Evolutionary conservation across 2,888 invertebrate genomes (phyloP).

Genomic region (Oxytorus armatus): DNA sequence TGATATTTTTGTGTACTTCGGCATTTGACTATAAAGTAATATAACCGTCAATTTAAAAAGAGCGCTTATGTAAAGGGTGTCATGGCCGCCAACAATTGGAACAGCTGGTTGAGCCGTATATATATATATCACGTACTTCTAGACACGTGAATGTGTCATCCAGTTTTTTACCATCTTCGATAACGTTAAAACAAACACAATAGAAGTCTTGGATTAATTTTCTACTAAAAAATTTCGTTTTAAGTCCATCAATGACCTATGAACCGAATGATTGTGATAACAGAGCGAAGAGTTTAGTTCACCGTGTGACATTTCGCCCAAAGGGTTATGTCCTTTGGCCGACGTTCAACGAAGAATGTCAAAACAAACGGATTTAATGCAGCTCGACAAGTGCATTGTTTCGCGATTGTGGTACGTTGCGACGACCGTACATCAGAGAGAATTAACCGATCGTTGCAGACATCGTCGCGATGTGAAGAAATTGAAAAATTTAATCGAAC

Average conservation of each 20-base stretch:
- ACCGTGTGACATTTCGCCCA: not conserved
- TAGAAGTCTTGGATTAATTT: not conserved
- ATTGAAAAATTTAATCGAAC: constrained; percentile 49
- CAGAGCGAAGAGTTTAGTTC: constrained; percentile 2
- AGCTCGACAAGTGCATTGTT: constrained; percentile 76
- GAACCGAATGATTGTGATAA: constrained; percentile 6
- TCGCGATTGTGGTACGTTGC: constrained; percentile 81
- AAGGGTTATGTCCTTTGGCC: constrained; percentile 58
- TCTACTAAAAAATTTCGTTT: not conserved
- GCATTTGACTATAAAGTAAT: too few relatives aligned
- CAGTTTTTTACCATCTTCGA: constrained; percentile 13
- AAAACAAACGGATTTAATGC: constrained; percentile 66
- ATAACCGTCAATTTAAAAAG: too few relatives aligned
- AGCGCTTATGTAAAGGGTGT: not conserved
- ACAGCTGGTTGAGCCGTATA: constrained; percentile 7
- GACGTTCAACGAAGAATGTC: constrained; percentile 72
- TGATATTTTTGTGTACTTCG: too few relatives aligned
- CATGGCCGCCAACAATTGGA: constrained; percentile 24
- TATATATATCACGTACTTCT: not conserved
- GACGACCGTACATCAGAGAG: constrained; percentile 69
- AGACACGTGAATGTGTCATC: constrained; percentile 44
- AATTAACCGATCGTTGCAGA: constrained; percentile 60
- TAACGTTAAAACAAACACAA: constrained; percentile 10
- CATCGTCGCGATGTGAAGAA: constrained; percentile 44
- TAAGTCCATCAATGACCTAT: constrained; percentile 32